Conservation (phyloP, 2,797 vertebrate species). For the Discoglossus pictus region DNA sequence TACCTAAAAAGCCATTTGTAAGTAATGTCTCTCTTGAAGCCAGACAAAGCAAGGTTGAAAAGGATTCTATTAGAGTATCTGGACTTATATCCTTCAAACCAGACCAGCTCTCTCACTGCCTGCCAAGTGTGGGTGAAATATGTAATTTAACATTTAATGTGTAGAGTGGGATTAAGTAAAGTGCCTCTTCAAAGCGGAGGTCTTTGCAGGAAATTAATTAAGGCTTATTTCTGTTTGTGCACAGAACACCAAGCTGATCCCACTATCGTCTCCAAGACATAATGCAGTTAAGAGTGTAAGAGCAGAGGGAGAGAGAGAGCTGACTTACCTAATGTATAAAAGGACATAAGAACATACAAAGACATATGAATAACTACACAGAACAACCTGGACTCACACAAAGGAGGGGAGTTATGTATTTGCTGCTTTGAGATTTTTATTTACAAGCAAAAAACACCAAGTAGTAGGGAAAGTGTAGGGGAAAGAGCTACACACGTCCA, state of each 20-base stretch:
- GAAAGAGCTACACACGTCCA: too few species aligned
- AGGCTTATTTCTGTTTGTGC: constrained; percentile 32
- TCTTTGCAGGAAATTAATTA: constrained; percentile 39
- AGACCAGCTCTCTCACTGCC: constrained; percentile 42
- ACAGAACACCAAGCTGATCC: constrained; percentile 19
- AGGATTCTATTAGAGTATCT: constrained; percentile 2
- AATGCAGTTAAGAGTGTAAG: neutral
- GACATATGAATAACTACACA: too few species aligned
- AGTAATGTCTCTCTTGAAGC: constrained; percentile 20
- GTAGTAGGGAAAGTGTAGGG: too few species aligned
- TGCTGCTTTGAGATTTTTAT: too few species aligned
- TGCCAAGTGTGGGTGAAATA: constrained; percentile 44
- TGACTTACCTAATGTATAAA: too few species aligned
- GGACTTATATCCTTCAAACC: constrained; percentile 16
- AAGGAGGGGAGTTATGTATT: too few species aligned
- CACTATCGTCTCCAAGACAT: neutral
- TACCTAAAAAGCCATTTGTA: constrained; percentile 21
- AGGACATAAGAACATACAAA: too few species aligned
- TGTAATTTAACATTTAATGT: constrained; percentile 52
- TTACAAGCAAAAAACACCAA: too few species aligned
- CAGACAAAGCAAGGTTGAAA: constrained; percentile 17
- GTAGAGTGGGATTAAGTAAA: constrained; percentile 41
- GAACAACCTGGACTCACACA: too few species aligned
- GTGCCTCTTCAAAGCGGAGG: constrained; percentile 35
- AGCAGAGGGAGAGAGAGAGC: too few species aligned